Evolutionary conservation across 2,113 vertebrate genomes (phyloP).

Genomic region (Butastur rufipennis): DNA sequence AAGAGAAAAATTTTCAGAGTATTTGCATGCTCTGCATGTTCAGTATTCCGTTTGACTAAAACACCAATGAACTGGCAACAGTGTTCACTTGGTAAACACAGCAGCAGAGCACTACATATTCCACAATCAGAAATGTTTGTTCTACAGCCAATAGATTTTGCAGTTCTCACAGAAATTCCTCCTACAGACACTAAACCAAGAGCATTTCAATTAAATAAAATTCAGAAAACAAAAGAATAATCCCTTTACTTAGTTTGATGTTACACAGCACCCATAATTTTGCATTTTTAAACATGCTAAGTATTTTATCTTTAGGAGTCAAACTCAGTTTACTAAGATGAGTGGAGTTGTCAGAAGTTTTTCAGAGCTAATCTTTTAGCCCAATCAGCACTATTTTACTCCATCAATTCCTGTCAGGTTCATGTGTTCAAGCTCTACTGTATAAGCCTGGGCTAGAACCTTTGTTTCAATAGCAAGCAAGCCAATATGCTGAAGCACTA

Average conservation of each 20-base stretch:
- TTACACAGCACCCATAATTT: background rate
- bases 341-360: background rate
- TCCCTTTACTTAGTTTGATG: background rate
- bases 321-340: background rate
- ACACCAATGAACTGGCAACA: background rate
- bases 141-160: background rate
- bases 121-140: background rate
- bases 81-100: background rate
- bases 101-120: background rate
- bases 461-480: background rate
- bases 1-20: background rate
- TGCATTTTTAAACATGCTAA: background rate
- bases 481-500: background rate
- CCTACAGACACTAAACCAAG: background rate
- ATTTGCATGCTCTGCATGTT: background rate
- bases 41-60: background rate
- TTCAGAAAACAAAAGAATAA: background rate
- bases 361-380: background rate
- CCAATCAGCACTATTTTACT: background rate
- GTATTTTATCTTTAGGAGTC: background rate
- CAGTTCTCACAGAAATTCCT: background rate
- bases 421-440: background rate
- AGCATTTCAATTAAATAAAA: background rate
- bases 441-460: background rate
- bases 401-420: background rate